Conservation (phyloP, 2,888 invertebrate genomes). For the Dioctria linearis region DNA sequence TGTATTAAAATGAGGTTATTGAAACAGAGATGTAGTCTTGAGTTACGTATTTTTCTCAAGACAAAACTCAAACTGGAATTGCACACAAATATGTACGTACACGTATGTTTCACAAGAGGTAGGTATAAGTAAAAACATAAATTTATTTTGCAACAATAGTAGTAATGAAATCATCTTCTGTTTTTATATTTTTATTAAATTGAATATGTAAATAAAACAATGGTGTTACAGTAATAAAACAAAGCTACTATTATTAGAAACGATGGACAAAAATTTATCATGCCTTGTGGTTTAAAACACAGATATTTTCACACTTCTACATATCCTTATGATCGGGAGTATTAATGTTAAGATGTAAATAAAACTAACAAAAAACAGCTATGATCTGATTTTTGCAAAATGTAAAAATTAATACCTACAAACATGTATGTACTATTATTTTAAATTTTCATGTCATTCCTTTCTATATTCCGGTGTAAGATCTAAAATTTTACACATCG, state of each 20-base stretch:
- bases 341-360: neutral
- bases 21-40: slow-evolving; percentile 37
- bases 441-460: no score
- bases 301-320: slow-evolving; percentile 31
- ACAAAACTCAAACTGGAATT: slow-evolving; percentile 44
- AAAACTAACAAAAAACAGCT: no score
- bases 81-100: slow-evolving; percentile 36
- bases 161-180: slow-evolving; percentile 6
- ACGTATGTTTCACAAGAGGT: slow-evolving; percentile 42
- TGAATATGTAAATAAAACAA: slow-evolving; percentile 19
- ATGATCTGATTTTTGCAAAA: no score
- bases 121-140: slow-evolving; percentile 38
- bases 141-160: slow-evolving; percentile 39
- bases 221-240: slow-evolving; percentile 16
- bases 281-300: slow-evolving; percentile 15
- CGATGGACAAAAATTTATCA: neutral
- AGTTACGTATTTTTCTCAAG: slow-evolving; percentile 36
- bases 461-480: no score
- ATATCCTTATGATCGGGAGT: slow-evolving; percentile 14
- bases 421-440: no score
- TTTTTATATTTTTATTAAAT: neutral
- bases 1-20: slow-evolving; percentile 48
- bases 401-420: no score
- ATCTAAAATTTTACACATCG: no score
- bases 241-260: no score